These are phyloP conservation scores for Brachionus rubens DNA, from an alignment of 1,140 invertebrate species.

Conservation along the genomic window DNA sequence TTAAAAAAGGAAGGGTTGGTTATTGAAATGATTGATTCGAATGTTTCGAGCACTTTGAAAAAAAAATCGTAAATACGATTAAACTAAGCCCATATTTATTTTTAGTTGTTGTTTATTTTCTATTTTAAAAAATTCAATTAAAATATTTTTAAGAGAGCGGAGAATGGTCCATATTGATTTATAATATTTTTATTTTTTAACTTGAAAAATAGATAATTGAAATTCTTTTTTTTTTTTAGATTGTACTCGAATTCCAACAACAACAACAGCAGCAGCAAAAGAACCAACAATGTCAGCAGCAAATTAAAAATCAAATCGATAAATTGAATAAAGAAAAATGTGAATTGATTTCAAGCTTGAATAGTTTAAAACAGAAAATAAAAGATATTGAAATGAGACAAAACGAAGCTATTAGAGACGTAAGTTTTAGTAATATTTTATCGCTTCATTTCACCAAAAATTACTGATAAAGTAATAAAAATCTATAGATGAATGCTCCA, in stretches of 20 bases:
- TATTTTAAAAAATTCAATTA: constrained; percentile 1
- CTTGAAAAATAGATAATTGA: not conserved
- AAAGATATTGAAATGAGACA: constrained; percentile 46
- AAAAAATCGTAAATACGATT: constrained; percentile 4
- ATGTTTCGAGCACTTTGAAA: not conserved
- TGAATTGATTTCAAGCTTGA: constrained; percentile 35
- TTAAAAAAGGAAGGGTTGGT: too few relatives aligned
- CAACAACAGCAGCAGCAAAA: constrained; percentile 21
- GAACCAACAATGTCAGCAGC: not conserved
- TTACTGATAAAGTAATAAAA: too few relatives aligned
- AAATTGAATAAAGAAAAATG: constrained; percentile 46
- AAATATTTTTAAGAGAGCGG: not conserved
- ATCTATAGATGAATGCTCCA: too few relatives aligned
- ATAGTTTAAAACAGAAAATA: constrained; percentile 32
- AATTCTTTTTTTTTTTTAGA: not conserved
- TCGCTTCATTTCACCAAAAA: too few relatives aligned
- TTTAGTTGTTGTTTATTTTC: too few relatives aligned
- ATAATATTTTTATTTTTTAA: not conserved
- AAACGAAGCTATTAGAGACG: constrained; percentile 25
- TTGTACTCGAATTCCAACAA: not conserved
- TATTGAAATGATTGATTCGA: constrained; percentile 30
- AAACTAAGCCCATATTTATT: constrained; percentile 25
- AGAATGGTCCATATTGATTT: not conserved
- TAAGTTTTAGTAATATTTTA: not conserved
- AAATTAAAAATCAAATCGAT: constrained; percentile 19